Conservation (phyloP, 2,888 invertebrate genomes). For the Erebia aethiops region DNA sequence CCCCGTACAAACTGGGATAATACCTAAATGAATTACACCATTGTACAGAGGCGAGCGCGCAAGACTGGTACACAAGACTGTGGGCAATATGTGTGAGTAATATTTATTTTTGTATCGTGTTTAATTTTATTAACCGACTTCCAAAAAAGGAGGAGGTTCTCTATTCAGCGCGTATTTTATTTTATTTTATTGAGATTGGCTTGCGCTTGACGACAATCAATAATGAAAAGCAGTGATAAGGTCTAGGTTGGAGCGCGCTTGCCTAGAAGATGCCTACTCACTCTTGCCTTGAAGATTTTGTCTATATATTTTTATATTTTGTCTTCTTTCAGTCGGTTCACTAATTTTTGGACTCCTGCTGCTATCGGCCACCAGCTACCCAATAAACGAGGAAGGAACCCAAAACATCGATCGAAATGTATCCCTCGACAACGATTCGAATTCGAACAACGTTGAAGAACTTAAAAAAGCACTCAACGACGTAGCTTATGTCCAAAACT, state of each 20-base stretch:
- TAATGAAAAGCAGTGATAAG: too few species aligned
- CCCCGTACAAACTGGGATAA: not conserved
- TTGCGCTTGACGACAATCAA: too few species aligned
- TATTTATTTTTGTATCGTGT: too few species aligned
- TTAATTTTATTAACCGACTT: too few species aligned
- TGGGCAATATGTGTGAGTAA: not conserved
- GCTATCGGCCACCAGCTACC: conserved; percentile 19
- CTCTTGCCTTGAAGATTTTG: too few species aligned
- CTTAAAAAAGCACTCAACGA: conserved; percentile 31
- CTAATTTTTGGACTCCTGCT: conserved; percentile 27
- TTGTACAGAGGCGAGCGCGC: not conserved
- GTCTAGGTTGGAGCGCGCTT: too few species aligned
- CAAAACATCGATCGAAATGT: not conserved
- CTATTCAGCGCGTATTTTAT: too few species aligned
- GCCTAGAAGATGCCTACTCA: too few species aligned
- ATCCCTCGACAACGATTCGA: conserved; percentile 9
- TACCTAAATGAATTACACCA: not conserved
- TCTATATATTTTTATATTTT: not conserved
- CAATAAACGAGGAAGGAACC: conserved; percentile 32
- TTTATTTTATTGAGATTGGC: too few species aligned
- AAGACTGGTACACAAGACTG: not conserved
- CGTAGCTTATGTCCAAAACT: conserved; percentile 45
- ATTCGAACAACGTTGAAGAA: conserved; percentile 24
- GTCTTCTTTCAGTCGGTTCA: conserved; percentile 31
- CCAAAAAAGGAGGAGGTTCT: too few species aligned